phyloP scores from a whole-genome alignment of 1,140 invertebrate species.

The Papilio aristodemus region DNA sequence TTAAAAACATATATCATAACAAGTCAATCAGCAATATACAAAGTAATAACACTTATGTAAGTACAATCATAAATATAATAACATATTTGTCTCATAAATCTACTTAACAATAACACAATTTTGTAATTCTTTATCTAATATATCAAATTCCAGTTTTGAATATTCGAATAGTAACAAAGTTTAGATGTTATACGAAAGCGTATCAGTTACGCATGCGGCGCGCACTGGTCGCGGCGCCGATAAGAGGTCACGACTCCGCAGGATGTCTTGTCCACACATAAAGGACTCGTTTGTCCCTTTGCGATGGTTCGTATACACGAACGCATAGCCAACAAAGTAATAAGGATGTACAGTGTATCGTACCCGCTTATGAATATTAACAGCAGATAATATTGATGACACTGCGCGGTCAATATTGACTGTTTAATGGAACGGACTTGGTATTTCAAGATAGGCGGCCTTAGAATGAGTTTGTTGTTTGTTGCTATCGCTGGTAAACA shows the following conservation, averaged over 20 bases:
- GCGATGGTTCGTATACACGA: slow-evolving; percentile 33
- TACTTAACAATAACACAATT: background rate
- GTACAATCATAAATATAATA: slow-evolving; percentile 1
- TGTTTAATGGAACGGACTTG: slow-evolving; percentile 19
- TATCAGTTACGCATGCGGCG: slow-evolving; percentile 47
- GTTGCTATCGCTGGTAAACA: slow-evolving; percentile 31
- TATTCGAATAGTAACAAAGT: slow-evolving; percentile 19
- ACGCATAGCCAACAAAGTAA: slow-evolving; percentile 49
- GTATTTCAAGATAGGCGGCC: slow-evolving; percentile 23
- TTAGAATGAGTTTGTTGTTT: slow-evolving; percentile 30
- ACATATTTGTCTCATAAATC: background rate
- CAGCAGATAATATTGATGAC: slow-evolving; percentile 31
- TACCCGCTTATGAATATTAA: slow-evolving; percentile 38
- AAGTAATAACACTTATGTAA: background rate
- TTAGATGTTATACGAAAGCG: slow-evolving; percentile 44
- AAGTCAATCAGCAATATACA: too few relatives aligned
- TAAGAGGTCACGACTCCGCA: slow-evolving; percentile 66
- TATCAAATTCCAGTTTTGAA: background rate
- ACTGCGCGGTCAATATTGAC: slow-evolving; percentile 30
- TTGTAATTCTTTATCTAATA: background rate
- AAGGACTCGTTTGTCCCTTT: slow-evolving; percentile 57
- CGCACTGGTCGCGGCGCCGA: slow-evolving; percentile 43
- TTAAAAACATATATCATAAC: too few relatives aligned
- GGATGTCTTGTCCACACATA: slow-evolving; percentile 58
- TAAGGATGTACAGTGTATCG: slow-evolving; percentile 41